Evolutionary conservation across 92 coral and sea anemone species (phyloP), one percentile per base, ranked within the genome.

Genomic region (Isaurus tuberculatus): DNA sequence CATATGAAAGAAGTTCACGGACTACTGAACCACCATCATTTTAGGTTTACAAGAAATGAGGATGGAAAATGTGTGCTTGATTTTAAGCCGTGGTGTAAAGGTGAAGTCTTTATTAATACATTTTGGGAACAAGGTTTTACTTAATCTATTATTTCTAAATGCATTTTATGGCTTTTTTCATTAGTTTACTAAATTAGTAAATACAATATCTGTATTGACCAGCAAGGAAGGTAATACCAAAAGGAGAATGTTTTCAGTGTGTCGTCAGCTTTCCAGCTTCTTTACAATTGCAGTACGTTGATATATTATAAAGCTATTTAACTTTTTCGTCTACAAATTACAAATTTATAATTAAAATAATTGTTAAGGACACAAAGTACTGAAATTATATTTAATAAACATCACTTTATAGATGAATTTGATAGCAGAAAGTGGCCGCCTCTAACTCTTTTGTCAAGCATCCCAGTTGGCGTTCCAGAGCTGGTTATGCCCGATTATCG

Each of bases 381-480:
- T 46, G 10, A 46, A 46, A 5, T 70, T 70, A 1, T 37, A 17
- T 23, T 8, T 40, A 46, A 46, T 46, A 15, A 46, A 46, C 55
- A 46, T 46, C 19, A 1, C 26, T 26, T 9, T 70, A 2, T 15
- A 46, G 55, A 46, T 46, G 55, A 46, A 46, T 46, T 46, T 46
- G 55, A 46, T 46, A 46, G 16, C 2, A 46, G 55, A 46, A 46
- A 46, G 55, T 46, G 19, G 55, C 55, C 55, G 2, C 93, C 93
- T 0, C 1, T 90, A 9, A 40, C 46, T 17, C 17, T 83, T n/a
- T n/a, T 66, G 33, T n/a, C 23, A 27, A 53, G 61, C 8, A 40
- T 86, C 5, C 88, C 88, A n/a, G 63, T 49, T 25, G 89, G 75
- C 9, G 69, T 90, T 13, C 91, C 90, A 0, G 90, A 90, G 29